phyloP scores from a whole-genome alignment of 1,140 invertebrate genomes.

The Leguminivora glycinivorella region DNA sequence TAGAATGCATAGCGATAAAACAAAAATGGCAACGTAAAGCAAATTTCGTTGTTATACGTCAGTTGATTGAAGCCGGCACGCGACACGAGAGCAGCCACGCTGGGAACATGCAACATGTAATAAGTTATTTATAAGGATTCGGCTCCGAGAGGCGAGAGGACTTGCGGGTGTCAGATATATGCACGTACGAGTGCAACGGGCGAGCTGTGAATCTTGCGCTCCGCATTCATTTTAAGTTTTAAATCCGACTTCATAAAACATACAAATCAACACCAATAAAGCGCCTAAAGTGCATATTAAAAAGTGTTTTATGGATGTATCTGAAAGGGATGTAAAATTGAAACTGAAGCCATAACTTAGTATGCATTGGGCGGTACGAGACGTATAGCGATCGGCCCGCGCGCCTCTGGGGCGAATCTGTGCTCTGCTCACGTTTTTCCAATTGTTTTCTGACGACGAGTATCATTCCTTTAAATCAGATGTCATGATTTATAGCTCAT shows the following conservation, averaged over 20 bases:
- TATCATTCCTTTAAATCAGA: conserved; percentile 76
- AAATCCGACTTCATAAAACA: background rate
- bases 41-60: background rate
- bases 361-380: conserved; percentile 71
- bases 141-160: conserved; percentile 33
- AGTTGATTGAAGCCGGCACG: conserved; percentile 35
- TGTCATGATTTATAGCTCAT: conserved; percentile 65
- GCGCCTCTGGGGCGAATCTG: conserved; percentile 47
- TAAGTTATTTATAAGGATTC: conserved; percentile 60
- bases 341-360: conserved; percentile 71
- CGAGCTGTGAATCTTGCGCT: conserved; percentile 10
- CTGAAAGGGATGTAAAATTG: conserved; percentile 68
- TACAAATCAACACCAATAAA: conserved; percentile 16
- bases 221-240: conserved; percentile 16
- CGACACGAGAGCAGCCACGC: conserved; percentile 41
- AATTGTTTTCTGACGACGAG: conserved; percentile 78
- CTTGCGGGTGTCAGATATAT: conserved; percentile 23
- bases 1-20: background rate
- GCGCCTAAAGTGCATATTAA: conserved; percentile 14
- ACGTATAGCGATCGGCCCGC: conserved; percentile 63
- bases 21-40: background rate
- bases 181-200: conserved; percentile 8
- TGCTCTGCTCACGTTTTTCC: conserved; percentile 68
- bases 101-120: conserved; percentile 40
- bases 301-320: conserved; percentile 34